These are phyloP conservation scores for Horisme vitalbata DNA, from an alignment of 2,888 invertebrate species.

Conservation along the genomic window DNA sequence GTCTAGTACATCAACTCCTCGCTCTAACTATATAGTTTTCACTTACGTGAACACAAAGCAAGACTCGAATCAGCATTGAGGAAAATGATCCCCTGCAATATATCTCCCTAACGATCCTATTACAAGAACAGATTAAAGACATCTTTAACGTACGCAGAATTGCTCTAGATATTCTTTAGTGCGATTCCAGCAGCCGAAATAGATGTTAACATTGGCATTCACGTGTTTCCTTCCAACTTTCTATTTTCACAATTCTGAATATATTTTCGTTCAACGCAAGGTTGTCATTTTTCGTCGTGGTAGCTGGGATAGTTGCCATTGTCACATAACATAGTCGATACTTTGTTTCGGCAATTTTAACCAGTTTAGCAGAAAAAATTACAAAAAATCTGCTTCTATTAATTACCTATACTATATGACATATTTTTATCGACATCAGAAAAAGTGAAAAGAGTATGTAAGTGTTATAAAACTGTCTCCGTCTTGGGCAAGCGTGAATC, in stretches of 20 bases:
- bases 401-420: no score
- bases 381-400: no score
- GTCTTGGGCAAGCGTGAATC: no score
- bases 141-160: slow-evolving; percentile 27
- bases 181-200: slow-evolving; percentile 57
- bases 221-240: slow-evolving; percentile 67
- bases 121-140: slow-evolving; percentile 30
- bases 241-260: slow-evolving; percentile 70
- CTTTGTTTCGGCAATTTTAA: no score
- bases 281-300: slow-evolving; percentile 61
- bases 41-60: no score
- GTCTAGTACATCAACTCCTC: no score
- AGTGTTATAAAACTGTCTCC: no score
- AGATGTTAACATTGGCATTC: slow-evolving; percentile 75
- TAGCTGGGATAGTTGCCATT: no score
- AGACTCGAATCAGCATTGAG: slow-evolving; percentile 6
- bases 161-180: slow-evolving; percentile 15
- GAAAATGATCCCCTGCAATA: slow-evolving; percentile 21
- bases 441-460: no score
- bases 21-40: no score
- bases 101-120: slow-evolving; percentile 31
- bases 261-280: slow-evolving; percentile 60
- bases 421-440: no score
- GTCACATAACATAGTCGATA: no score
- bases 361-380: slow-evolving; percentile 4